Base-by-base conservation (phyloP, 2,888 invertebrate genomes). In the Synergus umbraculus region DNA sequence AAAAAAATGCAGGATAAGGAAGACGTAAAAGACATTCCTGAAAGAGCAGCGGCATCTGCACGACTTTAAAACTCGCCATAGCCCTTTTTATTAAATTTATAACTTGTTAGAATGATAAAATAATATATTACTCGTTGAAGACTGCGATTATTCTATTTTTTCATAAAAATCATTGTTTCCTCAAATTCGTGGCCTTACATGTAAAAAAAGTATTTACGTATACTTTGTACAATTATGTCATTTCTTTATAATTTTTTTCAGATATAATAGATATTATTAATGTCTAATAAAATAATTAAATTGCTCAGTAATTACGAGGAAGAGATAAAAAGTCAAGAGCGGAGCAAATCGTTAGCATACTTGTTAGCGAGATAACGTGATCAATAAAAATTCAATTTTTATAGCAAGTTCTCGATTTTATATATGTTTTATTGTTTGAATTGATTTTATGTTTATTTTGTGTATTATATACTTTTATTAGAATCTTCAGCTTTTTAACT, bases 1-100 rank as follows among this genome's bases (percentile, higher is more conserved):
- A 94, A 93, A 92, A 93, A 89, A 79, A 78, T 63, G 41, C 83
- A 81, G 77, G 82, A 65, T 1, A 66, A 81, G 18, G 15, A 66
- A 4, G 49, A 79, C 9, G 77, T 83, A 18, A 84, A 84, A 73
- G 80, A 86, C n/a, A 64, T 84, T 63, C 82, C 82, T 5, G 49
- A 79, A 29, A 79, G 82, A 77, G 80, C 84, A 77, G 79, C 78
- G 65, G 15, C 78, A 49, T 18, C 78, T 15, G 78, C 81, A 76
- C 78, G 44, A 82, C n/a, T 76, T 65, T 79, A n/a, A 81, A 66
- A 78, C 73, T 41, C 76, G 82, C 81, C 82, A 82, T 82, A 49
- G 29, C 66, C 29, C 63, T 69, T 77, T 81, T 58, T 43, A 13
- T 66, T 82, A 82, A 79, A 81, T 79, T 81, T 83, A 82, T 78